Evolutionary conservation across 2,888 invertebrate species (phyloP).

Genomic region (Mimachlamys varia): DNA sequence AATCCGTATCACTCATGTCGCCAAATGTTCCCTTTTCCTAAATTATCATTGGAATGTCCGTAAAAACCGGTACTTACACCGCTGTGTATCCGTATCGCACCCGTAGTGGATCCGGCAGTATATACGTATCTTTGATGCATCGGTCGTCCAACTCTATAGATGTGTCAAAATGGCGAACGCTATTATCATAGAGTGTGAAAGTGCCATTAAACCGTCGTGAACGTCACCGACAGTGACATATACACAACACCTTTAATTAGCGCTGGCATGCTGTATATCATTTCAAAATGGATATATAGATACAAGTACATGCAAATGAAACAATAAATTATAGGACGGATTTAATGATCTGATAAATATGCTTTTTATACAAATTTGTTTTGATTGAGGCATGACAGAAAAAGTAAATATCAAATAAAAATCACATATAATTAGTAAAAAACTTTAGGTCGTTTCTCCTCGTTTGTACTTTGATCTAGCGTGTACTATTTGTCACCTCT

Average conservation of each 20-base stretch:
- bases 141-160: not conserved
- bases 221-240: not conserved
- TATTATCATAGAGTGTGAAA: not conserved
- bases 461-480: not conserved
- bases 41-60: no score
- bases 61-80: no score
- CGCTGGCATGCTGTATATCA: not conserved
- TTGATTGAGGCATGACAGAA: not conserved
- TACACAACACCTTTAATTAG: not conserved
- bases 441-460: constrained; percentile 28
- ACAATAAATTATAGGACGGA: not conserved
- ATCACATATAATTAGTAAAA: not conserved
- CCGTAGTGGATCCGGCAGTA: no score
- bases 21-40: no score
- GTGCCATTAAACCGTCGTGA: not conserved
- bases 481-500: not conserved
- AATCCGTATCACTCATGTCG: no score
- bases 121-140: not conserved
- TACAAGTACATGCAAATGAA: not conserved
- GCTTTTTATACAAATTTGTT: not conserved
- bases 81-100: no score
- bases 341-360: not conserved
- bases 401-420: not conserved
- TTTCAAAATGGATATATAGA: not conserved
- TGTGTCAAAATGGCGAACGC: not conserved